Evolutionary conservation across 2,888 invertebrate genomes (phyloP), one percentile per base, ranked within the genome.

Genomic region (Phanerotoma sp.): DNA sequence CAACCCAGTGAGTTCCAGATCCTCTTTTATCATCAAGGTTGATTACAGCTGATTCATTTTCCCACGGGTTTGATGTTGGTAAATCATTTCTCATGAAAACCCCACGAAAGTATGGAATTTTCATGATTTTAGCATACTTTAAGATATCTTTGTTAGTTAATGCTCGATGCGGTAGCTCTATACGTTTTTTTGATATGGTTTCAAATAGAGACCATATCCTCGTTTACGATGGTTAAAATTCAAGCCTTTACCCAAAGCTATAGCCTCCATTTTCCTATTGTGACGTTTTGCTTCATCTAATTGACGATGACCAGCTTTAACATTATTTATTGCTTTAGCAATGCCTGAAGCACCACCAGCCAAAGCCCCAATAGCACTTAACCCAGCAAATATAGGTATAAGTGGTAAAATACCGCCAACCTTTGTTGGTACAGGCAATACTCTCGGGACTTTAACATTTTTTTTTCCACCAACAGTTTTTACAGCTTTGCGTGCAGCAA

Each of bases 201-300:
- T 30, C 11, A 63, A 18, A 35, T 60, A 54, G 13, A 68, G 52
- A 21, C 67, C 65, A 32, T 62, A 55, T 6, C 66, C 67, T 3
- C 35, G 59, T 59, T 59, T 66, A 37, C 70, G 62, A 1, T 62
- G 64, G 55, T 58, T 57, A 21, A 66, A 42, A 57, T 64, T 61
- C 16, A 69, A 20, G 2, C 64, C 64, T 33, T 65, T 69, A 3
- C 62, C 67, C 11, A 67, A 9, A 16, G 66, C 62, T 11, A 67
- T 61, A 3, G 53, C 57, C 56, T 69, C 65, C 64, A 69, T 69
- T 16, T 68, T 72, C 70, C 66, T 62, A 61, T 76, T 75, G 60
- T 74, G 74, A 5, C 71, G 59, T 32, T 64, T 46, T 18, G 56
- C 61, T 62, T 75, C 73, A n/a, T 62, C 59, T 38, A 70, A 59